Conservation (phyloP, 1,140 invertebrate genomes). For the Drosophila nebulosa region DNA sequence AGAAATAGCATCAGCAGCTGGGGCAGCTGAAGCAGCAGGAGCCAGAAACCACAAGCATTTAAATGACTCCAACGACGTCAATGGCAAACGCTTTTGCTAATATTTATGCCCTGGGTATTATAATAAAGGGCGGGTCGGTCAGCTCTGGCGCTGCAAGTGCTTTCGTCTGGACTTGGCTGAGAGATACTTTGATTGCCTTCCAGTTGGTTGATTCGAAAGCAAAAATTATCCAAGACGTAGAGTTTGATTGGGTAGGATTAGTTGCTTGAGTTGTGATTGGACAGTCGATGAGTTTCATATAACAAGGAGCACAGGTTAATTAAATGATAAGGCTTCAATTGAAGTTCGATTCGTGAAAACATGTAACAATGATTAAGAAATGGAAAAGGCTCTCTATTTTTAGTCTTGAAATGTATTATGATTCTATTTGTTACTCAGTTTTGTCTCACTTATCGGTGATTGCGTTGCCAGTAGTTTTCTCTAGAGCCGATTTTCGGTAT, state of each 20-base stretch:
- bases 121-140: neutral
- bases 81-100: slow-evolving; percentile 71
- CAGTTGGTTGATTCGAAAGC: slow-evolving; percentile 18
- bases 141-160: slow-evolving; percentile 31
- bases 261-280: neutral
- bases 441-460: no score
- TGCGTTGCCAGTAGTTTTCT: no score
- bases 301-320: neutral
- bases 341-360: no score
- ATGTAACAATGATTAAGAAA: no score
- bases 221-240: slow-evolving; percentile 5
- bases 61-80: slow-evolving; percentile 66
- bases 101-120: slow-evolving; percentile 61
- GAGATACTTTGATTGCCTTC: slow-evolving; percentile 55
- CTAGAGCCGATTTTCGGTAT: no score
- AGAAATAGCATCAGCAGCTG: slow-evolving; percentile 24
- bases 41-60: slow-evolving; percentile 60
- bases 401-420: no score
- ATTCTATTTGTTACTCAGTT: no score
- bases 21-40: neutral
- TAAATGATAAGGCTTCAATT: no score
- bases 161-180: neutral
- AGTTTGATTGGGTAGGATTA: neutral
- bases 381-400: no score
- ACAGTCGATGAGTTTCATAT: neutral